These are phyloP conservation scores for Trinorchestia longiramus DNA, from an alignment of 1,140 invertebrate species.

Conservation along the genomic window DNA sequence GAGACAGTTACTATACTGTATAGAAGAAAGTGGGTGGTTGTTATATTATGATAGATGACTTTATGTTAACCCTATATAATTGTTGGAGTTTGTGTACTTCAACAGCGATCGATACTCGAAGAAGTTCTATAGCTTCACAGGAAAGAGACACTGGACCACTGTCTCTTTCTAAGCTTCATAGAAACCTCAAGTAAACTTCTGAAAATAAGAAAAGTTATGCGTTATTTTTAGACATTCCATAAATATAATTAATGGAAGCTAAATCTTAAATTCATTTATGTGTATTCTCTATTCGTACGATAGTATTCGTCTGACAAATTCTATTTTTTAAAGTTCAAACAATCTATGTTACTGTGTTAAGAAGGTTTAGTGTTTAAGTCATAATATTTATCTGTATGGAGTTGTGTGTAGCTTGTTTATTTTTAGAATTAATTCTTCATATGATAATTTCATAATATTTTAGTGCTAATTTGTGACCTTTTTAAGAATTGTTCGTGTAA, in stretches of 20 bases:
- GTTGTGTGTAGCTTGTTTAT: not conserved
- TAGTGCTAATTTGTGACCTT: not conserved
- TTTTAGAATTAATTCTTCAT: not conserved
- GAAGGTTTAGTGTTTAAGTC: not conserved
- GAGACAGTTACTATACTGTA: not conserved
- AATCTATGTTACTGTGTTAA: not conserved
- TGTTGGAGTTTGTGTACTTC: not conserved
- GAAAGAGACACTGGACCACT: not conserved
- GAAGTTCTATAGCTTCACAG: not conserved
- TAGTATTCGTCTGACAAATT: not conserved
- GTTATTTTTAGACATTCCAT: not conserved
- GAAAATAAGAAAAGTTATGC: not conserved
- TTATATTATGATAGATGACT: too few relatives aligned
- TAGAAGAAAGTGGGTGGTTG: not conserved
- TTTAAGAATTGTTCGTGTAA: not conserved
- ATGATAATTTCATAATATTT: not conserved
- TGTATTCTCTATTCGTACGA: not conserved
- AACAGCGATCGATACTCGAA: not conserved
- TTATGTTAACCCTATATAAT: not conserved
- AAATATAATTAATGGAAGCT: not conserved
- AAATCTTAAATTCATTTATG: not conserved
- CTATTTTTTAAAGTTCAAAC: not conserved
- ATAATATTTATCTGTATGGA: not conserved
- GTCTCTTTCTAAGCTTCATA: not conserved
- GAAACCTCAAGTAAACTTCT: not conserved